A percentile compares a stretch with the other conserved stretches of the same genome.
These are phyloP conservation scores for Amphiprion ocellaris DNA, from an alignment of 2,113 vertebrate species.

Conservation along the genomic window DNA sequence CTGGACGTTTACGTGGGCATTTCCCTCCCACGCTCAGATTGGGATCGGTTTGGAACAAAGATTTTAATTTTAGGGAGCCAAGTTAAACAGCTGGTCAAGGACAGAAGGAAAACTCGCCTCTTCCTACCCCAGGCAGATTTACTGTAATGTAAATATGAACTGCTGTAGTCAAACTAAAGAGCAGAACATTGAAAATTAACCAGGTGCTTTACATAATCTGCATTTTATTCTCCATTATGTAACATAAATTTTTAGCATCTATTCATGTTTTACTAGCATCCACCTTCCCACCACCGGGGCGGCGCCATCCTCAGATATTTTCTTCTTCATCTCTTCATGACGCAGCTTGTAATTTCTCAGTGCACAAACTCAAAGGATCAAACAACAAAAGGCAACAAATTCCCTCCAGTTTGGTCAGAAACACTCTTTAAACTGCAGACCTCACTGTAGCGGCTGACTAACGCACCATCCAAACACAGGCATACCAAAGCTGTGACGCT, in stretches of 20 bases:
- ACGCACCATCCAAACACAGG: conserved; percentile 56
- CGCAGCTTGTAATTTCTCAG: not conserved
- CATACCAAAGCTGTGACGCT: conserved; percentile 57
- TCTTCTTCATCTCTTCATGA: not conserved
- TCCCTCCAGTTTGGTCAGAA: not conserved
- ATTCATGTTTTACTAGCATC: not conserved
- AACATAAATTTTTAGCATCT: not conserved
- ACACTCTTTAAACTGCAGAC: conserved; percentile 19
- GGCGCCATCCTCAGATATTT: not conserved
- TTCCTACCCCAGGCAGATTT: conserved; percentile 7
- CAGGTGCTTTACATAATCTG: no score
- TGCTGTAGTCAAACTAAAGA: no score
- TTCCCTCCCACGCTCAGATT: conserved; percentile 50
- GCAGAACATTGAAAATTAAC: no score
- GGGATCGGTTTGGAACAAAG: conserved; percentile 52
- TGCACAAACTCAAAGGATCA: not conserved
- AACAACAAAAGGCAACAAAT: not conserved
- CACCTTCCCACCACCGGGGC: not conserved
- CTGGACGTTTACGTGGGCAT: conserved; percentile 42
- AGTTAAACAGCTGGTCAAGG: conserved; percentile 60
- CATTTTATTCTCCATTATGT: no score
- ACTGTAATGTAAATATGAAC: no score
- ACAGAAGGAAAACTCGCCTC: conserved; percentile 14
- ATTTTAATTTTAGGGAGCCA: conserved; percentile 44
- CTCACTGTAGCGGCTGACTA: conserved; percentile 51